These are phyloP conservation scores for Hafferia zeledoni DNA, from an alignment of 2,797 vertebrate species.

Conservation along the genomic window DNA sequence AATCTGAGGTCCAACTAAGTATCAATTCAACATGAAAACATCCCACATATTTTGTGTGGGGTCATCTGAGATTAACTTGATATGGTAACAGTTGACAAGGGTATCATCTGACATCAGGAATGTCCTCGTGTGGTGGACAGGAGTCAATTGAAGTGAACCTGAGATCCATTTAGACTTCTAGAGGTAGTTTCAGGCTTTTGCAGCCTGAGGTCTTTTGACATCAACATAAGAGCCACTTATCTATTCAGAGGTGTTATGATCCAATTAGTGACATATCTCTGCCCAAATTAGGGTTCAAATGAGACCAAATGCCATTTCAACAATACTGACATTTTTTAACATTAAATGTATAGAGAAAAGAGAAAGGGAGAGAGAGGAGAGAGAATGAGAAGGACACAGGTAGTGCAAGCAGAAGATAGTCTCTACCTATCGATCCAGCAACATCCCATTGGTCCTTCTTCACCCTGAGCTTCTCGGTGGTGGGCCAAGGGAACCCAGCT, in stretches of 20 bases:
- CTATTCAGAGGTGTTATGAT: background rate
- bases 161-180: background rate
- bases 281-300: background rate
- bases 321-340: background rate
- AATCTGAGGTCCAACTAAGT: background rate
- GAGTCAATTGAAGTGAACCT: background rate
- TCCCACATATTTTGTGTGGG: background rate
- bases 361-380: background rate
- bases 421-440: background rate
- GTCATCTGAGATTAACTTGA: background rate
- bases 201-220: background rate
- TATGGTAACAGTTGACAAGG: background rate
- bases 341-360: background rate
- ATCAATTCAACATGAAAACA: background rate
- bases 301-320: background rate
- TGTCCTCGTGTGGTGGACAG: background rate
- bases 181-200: background rate
- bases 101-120: background rate
- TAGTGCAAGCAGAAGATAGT: too few relatives aligned
- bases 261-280: fast-evolving
- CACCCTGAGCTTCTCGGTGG: background rate
- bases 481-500: fast-evolving
- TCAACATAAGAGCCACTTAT: background rate
- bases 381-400: background rate
- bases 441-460: background rate